A percentile compares a stretch with the other conserved stretches of the same genome.
Evolutionary conservation across 2,888 invertebrate genomes (phyloP).

Genomic region (Clanis bilineata): DNA sequence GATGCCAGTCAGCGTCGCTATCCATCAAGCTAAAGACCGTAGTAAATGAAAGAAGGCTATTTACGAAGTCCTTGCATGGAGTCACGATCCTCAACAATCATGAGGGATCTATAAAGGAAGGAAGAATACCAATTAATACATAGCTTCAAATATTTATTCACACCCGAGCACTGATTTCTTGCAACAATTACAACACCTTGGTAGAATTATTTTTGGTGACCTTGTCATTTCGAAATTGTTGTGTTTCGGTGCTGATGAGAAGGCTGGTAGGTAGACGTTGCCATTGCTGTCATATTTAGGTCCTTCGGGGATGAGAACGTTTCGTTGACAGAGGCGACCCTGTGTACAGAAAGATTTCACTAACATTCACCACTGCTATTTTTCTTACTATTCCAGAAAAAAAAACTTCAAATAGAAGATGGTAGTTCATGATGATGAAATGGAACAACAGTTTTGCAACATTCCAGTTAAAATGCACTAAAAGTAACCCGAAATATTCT

Average conservation of each 20-base stretch:
- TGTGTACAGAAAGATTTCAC: conserved; percentile 26
- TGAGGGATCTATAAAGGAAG: no score
- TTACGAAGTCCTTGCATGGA: no score
- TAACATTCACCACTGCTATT: no score
- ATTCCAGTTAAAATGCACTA: no score
- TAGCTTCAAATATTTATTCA: conserved; percentile 35
- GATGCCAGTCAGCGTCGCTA: no score
- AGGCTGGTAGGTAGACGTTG: conserved; percentile 36
- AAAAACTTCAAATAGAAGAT: not conserved
- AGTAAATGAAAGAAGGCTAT: no score
- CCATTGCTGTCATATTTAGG: conserved; percentile 52
- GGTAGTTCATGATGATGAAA: no score
- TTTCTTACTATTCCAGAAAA: not conserved
- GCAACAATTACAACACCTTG: conserved; percentile 71
- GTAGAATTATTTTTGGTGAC: conserved; percentile 45
- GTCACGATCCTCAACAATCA: no score
- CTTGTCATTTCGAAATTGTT: conserved; percentile 36
- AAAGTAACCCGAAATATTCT: no score
- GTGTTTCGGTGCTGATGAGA: conserved; percentile 23
- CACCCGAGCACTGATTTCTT: conserved; percentile 68
- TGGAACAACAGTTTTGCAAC: no score
- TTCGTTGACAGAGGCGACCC: conserved; percentile 58
- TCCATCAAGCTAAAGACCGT: no score
- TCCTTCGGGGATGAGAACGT: conserved; percentile 55
- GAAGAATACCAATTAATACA: not conserved